Evolutionary conservation across 2,797 vertebrate species (phyloP), one percentile per base, ranked within the genome.

Genomic region (Glossophaga mutica): DNA sequence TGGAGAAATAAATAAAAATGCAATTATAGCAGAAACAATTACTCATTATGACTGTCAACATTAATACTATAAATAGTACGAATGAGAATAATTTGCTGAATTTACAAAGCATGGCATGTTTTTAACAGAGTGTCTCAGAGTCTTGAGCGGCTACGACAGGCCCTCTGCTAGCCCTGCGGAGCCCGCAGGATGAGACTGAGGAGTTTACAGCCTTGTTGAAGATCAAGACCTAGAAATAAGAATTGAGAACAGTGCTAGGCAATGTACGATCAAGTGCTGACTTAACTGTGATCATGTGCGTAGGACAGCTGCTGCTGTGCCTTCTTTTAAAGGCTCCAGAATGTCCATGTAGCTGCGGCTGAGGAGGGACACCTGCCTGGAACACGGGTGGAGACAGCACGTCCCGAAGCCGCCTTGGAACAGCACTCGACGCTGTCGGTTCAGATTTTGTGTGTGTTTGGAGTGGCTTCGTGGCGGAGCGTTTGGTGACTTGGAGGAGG

Each of bases 1-100:
- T 48, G n/a, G 81, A 95, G 19, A 95, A 92, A 82, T 97, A 92
- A 85, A 92, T 94, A 96, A 87, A 81, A 89, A 94, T 88, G 65
- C 68, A 74, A 91, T 81, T 44, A 67, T 89, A 91, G 84, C 37
- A 48, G 39, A 85, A 90, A 86, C 55, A 46, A 73, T 91, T 52
- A 86, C 85, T 91, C 68, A 87, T 93, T 59, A 71, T 26, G 50
- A 77, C 70, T 59, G 87, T 83, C 44, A 74, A 65, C 32, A 26
- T 86, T 82, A 91, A 74, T 87, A 55, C 62, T 70, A 44, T 65
- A 93, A 86, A 87, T 90, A 65, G 91, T 59, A 78, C 0, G 59
- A 52, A 57, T 65, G 82, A 39, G 88, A 83, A 65, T 86, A 44
- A 93, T 89, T 77, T 86, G 55, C 70, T 91, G 34, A 79, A 67